Percentiles rank a stretch among this genome's conserved stretches.
Conservation (phyloP, 2,113 vertebrate species). For the Peromyscus maniculatus region DNA sequence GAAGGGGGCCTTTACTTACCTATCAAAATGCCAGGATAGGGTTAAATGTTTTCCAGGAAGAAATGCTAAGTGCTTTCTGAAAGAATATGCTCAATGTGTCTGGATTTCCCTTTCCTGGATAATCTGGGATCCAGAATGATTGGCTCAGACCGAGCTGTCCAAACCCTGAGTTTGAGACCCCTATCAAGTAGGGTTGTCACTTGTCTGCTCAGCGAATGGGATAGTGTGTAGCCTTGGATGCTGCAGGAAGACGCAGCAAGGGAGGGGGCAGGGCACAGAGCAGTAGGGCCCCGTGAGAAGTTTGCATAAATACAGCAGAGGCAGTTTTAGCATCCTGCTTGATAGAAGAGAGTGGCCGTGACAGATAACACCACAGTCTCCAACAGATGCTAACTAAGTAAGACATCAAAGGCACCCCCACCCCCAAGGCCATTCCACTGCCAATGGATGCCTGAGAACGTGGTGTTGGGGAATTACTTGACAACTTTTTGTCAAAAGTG, state of each 20-base stretch:
- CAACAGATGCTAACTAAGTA: background rate
- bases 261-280: background rate
- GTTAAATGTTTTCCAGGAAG: background rate
- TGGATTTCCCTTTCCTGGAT: background rate
- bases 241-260: background rate
- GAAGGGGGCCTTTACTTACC: background rate
- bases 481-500: background rate
- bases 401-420: background rate
- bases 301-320: background rate
- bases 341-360: background rate
- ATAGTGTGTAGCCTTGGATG: background rate
- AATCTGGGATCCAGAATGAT: background rate
- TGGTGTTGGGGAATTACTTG: background rate
- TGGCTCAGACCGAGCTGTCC: background rate
- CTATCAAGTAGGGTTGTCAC: rapidly evolving
- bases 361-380: background rate
- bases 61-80: background rate
- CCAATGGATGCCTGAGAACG: background rate
- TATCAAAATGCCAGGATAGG: background rate
- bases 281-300: background rate
- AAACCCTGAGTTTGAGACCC: background rate
- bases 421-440: background rate
- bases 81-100: background rate
- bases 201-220: background rate
- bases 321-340: background rate